Evolutionary conservation across 2,888 invertebrate genomes (phyloP), one percentile per base, ranked within the genome.

Genomic region (Sesamia inferens): DNA sequence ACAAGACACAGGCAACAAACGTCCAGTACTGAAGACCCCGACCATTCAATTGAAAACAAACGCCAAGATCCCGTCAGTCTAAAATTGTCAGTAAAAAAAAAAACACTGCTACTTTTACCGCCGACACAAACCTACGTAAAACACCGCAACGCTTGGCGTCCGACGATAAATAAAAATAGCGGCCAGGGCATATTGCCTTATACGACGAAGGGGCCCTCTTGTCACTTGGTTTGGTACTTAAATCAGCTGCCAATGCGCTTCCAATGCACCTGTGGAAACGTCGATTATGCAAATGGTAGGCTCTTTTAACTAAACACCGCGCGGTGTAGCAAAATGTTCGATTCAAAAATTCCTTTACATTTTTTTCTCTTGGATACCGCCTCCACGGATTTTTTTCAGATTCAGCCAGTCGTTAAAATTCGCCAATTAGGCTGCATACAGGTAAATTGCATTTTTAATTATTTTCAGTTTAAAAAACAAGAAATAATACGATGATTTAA

Each of bases 271-370:
- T 95, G 95, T 95, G 90, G 93, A 92, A 94, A 93, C 93, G 94
- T 95, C 94, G 95, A 95, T 95, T 95, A 96, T 96, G 95, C 94
- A 94, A 95, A 96, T 94, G 87, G 87, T 87, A 85, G 89, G 86
- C 79, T 80, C 92, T 92, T 94, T 94, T 95, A 92, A 92, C 93
- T 93, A 93, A 93, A 92, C 90, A 92, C 92, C 91, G 92, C 90
- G 71, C 86, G 85, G 90, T 92, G 92, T 91, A 89, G 90, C 88
- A 83, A 84, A 84, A 81, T 73, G 79, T 74, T 79, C 88, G 83
- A 88, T 89, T 91, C 88, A 90, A 88, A 89, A 90, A 88, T 89
- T 86, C 87, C 85, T 86, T 83, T 71, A 66, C 58, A 79, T 75
- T 87, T 86, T 87, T 86, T 87, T 72, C 22, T 72, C 48, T 61